Base-by-base conservation (phyloP, 2,797 vertebrate genomes). In the Discoglossus pictus region DNA sequence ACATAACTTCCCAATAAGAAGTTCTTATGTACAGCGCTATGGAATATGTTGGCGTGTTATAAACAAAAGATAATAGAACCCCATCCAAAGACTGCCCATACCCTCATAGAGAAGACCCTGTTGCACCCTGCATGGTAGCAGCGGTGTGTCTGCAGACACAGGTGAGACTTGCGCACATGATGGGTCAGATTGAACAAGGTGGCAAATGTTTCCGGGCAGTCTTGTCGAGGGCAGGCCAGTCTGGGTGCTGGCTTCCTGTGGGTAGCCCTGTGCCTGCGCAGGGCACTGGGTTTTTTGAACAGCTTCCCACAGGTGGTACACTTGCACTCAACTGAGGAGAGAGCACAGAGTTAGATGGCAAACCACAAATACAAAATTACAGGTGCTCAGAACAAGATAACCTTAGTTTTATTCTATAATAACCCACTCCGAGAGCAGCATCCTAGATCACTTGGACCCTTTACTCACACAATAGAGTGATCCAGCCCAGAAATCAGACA, bases 171-270 rank as follows among this genome's bases (percentile, higher is more conserved):
- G 54, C 85, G 84, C 63, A 93, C 90, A 78, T 93, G 92, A 74
- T 91, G 89, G 75, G 91, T 86, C 77, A 93, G 76, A 79, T 92
- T 93, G 59, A 93, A 93, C 70, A 89, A 86, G 0, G 89, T 91
- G 18, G 88, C 85, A 75, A 93, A 92, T 35, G 85, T 88, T 1
- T 86, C 82, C 75, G 84, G 73, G 75, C 92, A 93, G 73, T 86
- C 77, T 0, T 83, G 60, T 1, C 75, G 82, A 7, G 91, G 91
- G 56, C 92, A 93, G 5, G 82, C 60, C 75, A 91, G 75, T 36
- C 83, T 83, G 0, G 87, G 82, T 36, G 86, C 90, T 53, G 86
- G 84, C 42, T 79, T 76, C 0, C 81, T 74, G 3, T 92, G 92
- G 15, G 53, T 74, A 3, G 77, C 77, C 61, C 83, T 89, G 84